Percentiles rank a stretch among this genome's conserved stretches.
Conservation (phyloP, 1,140 invertebrate species). For the Cyphomyrmex costatus region DNA sequence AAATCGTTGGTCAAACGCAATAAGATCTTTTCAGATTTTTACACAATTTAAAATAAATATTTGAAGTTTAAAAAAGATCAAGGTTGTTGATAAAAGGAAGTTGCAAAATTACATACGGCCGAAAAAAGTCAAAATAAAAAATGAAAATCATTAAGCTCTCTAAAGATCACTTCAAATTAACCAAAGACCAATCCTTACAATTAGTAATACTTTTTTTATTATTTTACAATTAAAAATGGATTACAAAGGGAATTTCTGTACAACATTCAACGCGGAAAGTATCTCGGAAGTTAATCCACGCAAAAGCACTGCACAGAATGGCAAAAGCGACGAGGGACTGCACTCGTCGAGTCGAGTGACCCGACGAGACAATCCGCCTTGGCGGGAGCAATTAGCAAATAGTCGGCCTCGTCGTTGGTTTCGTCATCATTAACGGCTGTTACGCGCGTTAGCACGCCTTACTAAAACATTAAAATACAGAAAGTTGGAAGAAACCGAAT, state of each 20-base stretch:
- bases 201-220: background rate
- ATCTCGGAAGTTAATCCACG: slow-evolving; percentile 1
- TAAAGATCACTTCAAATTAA: background rate
- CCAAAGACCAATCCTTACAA: background rate
- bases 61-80: too few species aligned
- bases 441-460: background rate
- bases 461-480: background rate
- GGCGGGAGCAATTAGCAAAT: slow-evolving; percentile 48
- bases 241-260: background rate
- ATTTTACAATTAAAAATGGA: background rate
- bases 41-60: too few species aligned
- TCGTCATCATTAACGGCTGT: background rate
- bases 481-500: background rate
- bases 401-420: background rate
- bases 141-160: too few species aligned
- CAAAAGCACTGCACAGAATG: background rate
- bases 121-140: too few species aligned
- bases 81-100: too few species aligned
- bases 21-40: too few species aligned
- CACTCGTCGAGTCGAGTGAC: slow-evolving; percentile 22
- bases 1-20: too few species aligned
- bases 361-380: slow-evolving; percentile 36
- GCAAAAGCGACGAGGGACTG: background rate
- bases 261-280: background rate
- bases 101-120: too few species aligned